Evolutionary conservation across 2,797 vertebrate genomes (phyloP).

Genomic region (Anableps anableps): DNA sequence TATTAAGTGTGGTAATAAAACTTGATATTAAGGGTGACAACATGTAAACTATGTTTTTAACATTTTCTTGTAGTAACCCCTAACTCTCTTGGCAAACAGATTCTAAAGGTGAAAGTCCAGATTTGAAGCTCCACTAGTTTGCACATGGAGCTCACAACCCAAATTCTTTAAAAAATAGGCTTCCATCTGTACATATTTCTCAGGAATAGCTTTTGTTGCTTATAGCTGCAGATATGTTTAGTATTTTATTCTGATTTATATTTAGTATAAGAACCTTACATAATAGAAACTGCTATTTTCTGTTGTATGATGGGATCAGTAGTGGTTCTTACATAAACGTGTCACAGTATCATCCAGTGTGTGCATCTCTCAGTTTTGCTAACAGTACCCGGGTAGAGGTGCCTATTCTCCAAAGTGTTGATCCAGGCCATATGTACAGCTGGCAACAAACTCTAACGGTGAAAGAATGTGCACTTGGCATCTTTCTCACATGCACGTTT

Average conservation of each 20-base stretch:
- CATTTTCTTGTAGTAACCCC: not conserved
- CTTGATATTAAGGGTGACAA: too few relatives aligned
- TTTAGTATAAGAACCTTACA: too few relatives aligned
- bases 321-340: slow-evolving; percentile 11
- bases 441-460: slow-evolving; percentile 67
- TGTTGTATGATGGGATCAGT: not conserved
- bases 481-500: slow-evolving; percentile 37
- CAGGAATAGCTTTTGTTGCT: too few relatives aligned
- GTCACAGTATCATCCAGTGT: slow-evolving; percentile 3
- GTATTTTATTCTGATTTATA: too few relatives aligned
- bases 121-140: too few relatives aligned
- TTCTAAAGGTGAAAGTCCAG: not conserved
- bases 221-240: too few relatives aligned
- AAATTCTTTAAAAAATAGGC: too few relatives aligned
- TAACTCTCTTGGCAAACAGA: not conserved
- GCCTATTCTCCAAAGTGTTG: slow-evolving; percentile 65
- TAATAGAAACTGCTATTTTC: not conserved
- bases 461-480: slow-evolving; percentile 68
- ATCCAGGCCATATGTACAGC: slow-evolving; percentile 74
- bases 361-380: slow-evolving; percentile 23
- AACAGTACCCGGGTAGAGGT: slow-evolving; percentile 54
- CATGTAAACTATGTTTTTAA: not conserved
- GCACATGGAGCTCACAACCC: too few relatives aligned
- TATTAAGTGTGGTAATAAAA: too few relatives aligned
- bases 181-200: too few relatives aligned